Base-by-base conservation (phyloP, 1,140 invertebrate species). In the Hycleus cichorii region DNA sequence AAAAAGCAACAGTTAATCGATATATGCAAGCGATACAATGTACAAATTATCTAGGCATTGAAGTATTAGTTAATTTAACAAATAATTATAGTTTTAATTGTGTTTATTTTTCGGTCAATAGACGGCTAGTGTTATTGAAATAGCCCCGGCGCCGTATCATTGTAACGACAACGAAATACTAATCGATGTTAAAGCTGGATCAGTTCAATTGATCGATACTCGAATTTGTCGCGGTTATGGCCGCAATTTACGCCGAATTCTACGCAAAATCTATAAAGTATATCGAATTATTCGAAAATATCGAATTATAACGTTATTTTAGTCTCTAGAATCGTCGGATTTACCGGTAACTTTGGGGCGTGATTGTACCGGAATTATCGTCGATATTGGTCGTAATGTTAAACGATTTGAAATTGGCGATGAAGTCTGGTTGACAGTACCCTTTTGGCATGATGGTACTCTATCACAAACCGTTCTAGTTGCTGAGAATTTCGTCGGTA, bases 321-420 rank as follows among this genome's bases (percentile, higher is more conserved):
- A 40, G 10, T 11, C 10, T 47, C 3, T 26, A 26, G 46, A 9
- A 47, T n/a, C 46, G 7, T 32, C 40, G 51, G 79, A 80, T 58
- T 73, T 83, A 51, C 85, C 86, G 10, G 74, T 87, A 47, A 78
- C 81, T 49, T 69, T 87, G 3, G 87, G 87, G 3, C 76, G 87
- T 64, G 85, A 87, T 71, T 87, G 85, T 66, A 75, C 84, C 4
- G 87, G 86, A 18, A 68, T 86, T 44, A 78, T 89, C 6, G 73
- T 84, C 24, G 83, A 85, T 48, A 76, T 86, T 47, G 85, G 85
- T 25, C 76, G 72, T 49, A 74, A 75, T 58, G 83, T 87, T 3
- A 73, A 72, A 9, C 72, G 77, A 47, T 78, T 85, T 60, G 80
- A 83, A 62, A 76, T 84, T 39, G 85, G 84, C 3, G 84, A 87